Conservation (phyloP, 2,113 vertebrate genomes). For the Gymnorhina tibicen region DNA sequence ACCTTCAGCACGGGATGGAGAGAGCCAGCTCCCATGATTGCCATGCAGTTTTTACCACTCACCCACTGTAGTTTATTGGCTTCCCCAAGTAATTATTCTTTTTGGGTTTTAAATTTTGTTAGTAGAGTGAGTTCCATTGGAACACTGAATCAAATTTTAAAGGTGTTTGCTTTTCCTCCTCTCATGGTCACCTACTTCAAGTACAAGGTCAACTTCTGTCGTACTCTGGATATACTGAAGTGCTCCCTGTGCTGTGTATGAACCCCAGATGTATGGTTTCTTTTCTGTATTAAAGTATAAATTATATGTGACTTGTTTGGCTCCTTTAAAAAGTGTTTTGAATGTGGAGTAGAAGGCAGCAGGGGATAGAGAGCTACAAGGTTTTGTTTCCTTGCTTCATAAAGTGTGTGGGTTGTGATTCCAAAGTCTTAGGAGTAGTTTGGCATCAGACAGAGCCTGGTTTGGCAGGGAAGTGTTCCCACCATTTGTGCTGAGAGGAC, state of each 20-base stretch:
- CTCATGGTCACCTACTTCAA: neutral
- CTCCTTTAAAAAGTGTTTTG: neutral
- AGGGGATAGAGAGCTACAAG: neutral
- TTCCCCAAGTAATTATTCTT: neutral
- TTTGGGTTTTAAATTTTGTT: neutral
- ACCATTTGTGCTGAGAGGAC: neutral
- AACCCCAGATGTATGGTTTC: slow-evolving; percentile 41
- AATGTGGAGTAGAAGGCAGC: neutral
- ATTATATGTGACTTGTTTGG: neutral
- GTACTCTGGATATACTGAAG: neutral
- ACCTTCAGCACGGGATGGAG: neutral
- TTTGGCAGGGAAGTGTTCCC: neutral
- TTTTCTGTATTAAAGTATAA: slow-evolving; percentile 68
- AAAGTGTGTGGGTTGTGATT: neutral
- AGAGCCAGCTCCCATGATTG: neutral
- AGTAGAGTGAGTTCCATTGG: neutral
- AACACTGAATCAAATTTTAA: neutral
- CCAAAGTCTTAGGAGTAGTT: neutral
- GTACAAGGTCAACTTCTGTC: slow-evolving; percentile 20
- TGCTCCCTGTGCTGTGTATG: slow-evolving; percentile 59
- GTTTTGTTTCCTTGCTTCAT: neutral
- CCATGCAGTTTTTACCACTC: neutral
- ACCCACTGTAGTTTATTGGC: neutral
- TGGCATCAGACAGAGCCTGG: neutral
- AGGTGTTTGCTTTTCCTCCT: neutral